Conservation (phyloP, 2,888 invertebrate genomes). For the Dasysyrphus tricinctus region DNA sequence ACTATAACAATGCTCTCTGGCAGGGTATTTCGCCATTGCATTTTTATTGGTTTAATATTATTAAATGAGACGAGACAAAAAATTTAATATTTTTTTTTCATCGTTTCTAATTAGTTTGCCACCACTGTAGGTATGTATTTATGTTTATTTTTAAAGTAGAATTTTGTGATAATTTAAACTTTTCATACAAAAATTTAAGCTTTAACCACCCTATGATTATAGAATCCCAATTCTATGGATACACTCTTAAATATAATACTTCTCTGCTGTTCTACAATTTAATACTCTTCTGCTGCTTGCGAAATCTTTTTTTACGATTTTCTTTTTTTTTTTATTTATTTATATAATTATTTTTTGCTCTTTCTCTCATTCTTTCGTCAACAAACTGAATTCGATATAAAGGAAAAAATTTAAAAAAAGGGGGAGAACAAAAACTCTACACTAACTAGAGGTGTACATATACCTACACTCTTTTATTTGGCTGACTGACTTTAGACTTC, state of each 20-base stretch:
- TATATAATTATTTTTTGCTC: constrained; percentile 34
- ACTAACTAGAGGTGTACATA: constrained; percentile 15
- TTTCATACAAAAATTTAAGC: background rate
- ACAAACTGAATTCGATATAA: constrained; percentile 34
- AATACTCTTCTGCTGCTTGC: constrained; percentile 6
- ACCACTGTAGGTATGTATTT: too few species aligned
- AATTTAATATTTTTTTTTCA: too few species aligned
- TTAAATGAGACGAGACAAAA: too few species aligned
- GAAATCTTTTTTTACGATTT: constrained; percentile 3
- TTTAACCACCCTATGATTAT: background rate
- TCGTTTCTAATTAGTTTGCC: too few species aligned
- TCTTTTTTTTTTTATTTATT: constrained; percentile 28
- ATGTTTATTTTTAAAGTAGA: too few species aligned
- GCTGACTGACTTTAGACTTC: constrained; percentile 19
- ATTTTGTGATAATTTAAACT: too few species aligned
- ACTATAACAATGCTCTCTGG: too few species aligned
- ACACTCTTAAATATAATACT: background rate
- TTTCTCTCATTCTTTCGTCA: constrained; percentile 57
- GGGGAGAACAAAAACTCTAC: constrained; percentile 41
- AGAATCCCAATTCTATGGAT: background rate
- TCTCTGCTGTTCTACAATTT: constrained; percentile 2
- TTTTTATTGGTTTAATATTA: too few species aligned
- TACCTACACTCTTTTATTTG: constrained; percentile 52
- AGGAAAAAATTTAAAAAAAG: constrained; percentile 35
- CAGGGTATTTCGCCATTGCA: too few species aligned